A percentile compares a stretch with the other conserved stretches of the same genome.
Evolutionary conservation across 1,140 invertebrate genomes (phyloP).

Genomic region (Trichoplusia ni): DNA sequence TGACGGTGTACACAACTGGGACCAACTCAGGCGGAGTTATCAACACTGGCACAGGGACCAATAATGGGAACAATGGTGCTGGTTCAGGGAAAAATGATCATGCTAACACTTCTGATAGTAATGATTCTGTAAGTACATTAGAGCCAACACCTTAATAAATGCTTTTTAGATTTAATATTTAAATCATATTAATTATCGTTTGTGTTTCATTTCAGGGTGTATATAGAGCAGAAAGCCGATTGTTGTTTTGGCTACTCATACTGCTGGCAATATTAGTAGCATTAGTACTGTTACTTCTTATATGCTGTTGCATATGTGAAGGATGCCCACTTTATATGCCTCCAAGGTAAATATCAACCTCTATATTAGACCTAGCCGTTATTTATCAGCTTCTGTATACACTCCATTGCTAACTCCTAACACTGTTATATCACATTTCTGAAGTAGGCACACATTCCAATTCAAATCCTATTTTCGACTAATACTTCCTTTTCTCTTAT

Average conservation of each 20-base stretch:
- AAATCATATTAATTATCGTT: not conserved
- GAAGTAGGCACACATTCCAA: slow-evolving; percentile 5
- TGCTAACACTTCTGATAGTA: slow-evolving; percentile 53
- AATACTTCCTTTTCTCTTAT: slow-evolving; percentile 50
- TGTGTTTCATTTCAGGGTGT: slow-evolving; percentile 82
- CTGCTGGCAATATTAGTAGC: slow-evolving; percentile 87
- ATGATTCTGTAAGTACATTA: slow-evolving; percentile 61
- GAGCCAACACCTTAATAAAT: too few species aligned
- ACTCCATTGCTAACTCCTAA: slow-evolving; percentile 13
- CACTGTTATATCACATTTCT: not conserved
- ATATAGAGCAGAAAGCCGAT: slow-evolving; percentile 87
- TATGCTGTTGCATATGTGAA: slow-evolving; percentile 90
- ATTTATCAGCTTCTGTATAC: not conserved
- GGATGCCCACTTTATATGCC: slow-evolving; percentile 91
- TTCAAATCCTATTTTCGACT: slow-evolving; percentile 27
- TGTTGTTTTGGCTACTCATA: slow-evolving; percentile 89
- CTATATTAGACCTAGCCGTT: not conserved
- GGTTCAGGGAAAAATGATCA: slow-evolving; percentile 36
- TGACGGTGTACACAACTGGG: slow-evolving; percentile 67
- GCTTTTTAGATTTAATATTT: too few species aligned
- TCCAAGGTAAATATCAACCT: slow-evolving; percentile 81
- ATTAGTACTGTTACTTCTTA: slow-evolving; percentile 86
- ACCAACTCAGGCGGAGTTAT: slow-evolving; percentile 22
- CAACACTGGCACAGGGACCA: slow-evolving; percentile 20
- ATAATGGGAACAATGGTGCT: not conserved